These are phyloP conservation scores for Typhlichthys eigenmanni DNA, from an alignment of 2,797 vertebrate genomes.

Conservation along the genomic window DNA sequence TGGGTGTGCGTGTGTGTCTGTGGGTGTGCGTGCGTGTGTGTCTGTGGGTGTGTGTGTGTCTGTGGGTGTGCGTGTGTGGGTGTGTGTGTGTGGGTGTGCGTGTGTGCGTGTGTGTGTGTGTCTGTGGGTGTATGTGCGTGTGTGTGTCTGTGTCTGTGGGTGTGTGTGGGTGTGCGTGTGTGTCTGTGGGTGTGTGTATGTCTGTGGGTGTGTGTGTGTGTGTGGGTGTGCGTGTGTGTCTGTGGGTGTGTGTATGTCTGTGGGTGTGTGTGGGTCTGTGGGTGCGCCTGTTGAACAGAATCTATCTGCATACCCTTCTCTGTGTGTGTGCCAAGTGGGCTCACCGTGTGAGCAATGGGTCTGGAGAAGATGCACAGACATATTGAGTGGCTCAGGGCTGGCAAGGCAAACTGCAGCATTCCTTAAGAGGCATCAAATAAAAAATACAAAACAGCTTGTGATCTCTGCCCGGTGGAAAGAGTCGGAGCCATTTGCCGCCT, in stretches of 20 bases:
- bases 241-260: slow-evolving; percentile 14
- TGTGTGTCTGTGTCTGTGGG: not conserved
- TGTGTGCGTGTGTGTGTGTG: slow-evolving; percentile 7
- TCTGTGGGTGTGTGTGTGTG: not conserved
- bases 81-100: slow-evolving; percentile 4
- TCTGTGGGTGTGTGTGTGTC: slow-evolving; percentile 21
- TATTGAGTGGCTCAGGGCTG: slow-evolving; percentile 48
- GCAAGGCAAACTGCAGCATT: slow-evolving; percentile 60
- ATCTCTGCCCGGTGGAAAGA: slow-evolving; percentile 34
- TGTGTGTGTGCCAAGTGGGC: slow-evolving; percentile 35
- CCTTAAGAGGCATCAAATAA: slow-evolving; percentile 53
- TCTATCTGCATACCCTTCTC: slow-evolving; percentile 4
- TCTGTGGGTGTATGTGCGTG: slow-evolving; percentile 23
- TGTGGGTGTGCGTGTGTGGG: slow-evolving; percentile 5
- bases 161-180: slow-evolving; percentile 8
- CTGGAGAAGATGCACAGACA: slow-evolving; percentile 40
- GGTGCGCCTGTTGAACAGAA: not conserved
- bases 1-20: slow-evolving; percentile 27
- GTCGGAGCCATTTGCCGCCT: slow-evolving; percentile 18
- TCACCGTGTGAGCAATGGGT: slow-evolving; percentile 38
- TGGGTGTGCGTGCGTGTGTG: not conserved
- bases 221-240: slow-evolving; percentile 20
- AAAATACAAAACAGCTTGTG: slow-evolving; percentile 32
- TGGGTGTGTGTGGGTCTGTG: not conserved
- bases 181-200: slow-evolving; percentile 23